Conservation (phyloP, 2,113 vertebrate genomes). For the Opisthocomus hoazin region DNA sequence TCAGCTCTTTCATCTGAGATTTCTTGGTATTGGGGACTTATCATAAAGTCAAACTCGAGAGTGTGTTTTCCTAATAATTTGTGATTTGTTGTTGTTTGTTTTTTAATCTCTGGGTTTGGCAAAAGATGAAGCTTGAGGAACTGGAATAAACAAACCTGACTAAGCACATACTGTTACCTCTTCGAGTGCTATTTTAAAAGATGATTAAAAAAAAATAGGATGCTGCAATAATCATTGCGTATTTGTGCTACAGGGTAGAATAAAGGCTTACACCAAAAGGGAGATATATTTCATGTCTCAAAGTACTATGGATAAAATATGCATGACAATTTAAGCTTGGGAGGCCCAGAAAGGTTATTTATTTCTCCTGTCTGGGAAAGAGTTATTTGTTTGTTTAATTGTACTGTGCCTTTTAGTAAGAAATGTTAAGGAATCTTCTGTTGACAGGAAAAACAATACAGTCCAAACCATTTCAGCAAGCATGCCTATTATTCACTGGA, state of each 20-base stretch:
- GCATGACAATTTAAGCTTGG: neutral
- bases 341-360: slow-evolving; percentile 38
- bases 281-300: neutral
- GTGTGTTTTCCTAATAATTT: neutral
- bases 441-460: slow-evolving; percentile 5
- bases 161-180: neutral
- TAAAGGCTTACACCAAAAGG: neutral
- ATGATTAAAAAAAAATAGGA: neutral
- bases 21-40: neutral
- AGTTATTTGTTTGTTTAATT: slow-evolving; percentile 59
- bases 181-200: neutral
- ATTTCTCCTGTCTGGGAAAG: slow-evolving; percentile 36
- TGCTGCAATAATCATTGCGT: neutral
- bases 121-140: neutral
- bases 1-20: neutral
- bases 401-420: slow-evolving; percentile 32
- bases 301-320: slow-evolving; percentile 8
- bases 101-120: neutral
- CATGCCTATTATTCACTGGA: neutral
- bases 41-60: neutral
- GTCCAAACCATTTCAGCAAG: slow-evolving; percentile 8
- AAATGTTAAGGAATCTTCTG: slow-evolving; percentile 16
- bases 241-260: neutral
- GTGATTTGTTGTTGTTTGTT: neutral
- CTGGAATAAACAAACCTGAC: neutral